Percentiles rank a stretch among this genome's conserved stretches.
Evolutionary conservation across 2,888 invertebrate genomes (phyloP).

Genomic region (Stenchaetothrips biformis): DNA sequence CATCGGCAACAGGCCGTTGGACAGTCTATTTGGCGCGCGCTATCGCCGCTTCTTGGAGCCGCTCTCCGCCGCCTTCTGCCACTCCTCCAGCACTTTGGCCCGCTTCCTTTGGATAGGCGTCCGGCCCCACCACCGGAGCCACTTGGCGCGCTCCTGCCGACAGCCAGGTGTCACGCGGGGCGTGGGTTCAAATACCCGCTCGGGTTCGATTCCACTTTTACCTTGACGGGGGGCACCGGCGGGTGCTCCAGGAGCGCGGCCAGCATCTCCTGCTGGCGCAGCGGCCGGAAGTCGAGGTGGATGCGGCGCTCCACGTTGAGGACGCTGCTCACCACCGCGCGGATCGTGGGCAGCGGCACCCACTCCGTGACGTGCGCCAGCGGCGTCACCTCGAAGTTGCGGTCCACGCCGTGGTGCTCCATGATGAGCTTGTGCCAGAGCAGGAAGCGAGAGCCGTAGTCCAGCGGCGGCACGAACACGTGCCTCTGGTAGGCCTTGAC

Average conservation of each 20-base stretch:
- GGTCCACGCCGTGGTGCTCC: not conserved
- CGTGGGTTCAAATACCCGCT: not conserved
- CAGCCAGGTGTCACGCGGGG: too few relatives aligned
- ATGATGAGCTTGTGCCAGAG: constrained; percentile 21
- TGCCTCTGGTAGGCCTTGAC: not conserved
- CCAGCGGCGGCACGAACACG: not conserved
- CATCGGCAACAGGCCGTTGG: too few relatives aligned
- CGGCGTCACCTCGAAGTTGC: constrained; percentile 15
- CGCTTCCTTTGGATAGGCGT: constrained; percentile 11
- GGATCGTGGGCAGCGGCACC: constrained; percentile 9
- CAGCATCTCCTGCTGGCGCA: not conserved
- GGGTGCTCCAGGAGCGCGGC: not conserved
- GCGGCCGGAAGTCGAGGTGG: not conserved
- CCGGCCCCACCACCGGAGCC: constrained; percentile 6
- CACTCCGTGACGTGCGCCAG: not conserved
- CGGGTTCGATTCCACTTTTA: not conserved
- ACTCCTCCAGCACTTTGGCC: constrained; percentile 12
- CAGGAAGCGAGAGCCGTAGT: constrained; percentile 10
- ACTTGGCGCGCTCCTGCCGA: not conserved
- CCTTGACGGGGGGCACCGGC: not conserved
- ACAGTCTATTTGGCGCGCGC: not conserved
- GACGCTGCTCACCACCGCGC: not conserved
- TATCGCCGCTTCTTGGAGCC: too few relatives aligned
- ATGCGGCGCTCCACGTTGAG: not conserved
- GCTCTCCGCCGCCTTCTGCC: not conserved